These are phyloP conservation scores for Megaceryle torquata DNA, from an alignment of 2,113 vertebrate genomes.

Conservation along the genomic window DNA sequence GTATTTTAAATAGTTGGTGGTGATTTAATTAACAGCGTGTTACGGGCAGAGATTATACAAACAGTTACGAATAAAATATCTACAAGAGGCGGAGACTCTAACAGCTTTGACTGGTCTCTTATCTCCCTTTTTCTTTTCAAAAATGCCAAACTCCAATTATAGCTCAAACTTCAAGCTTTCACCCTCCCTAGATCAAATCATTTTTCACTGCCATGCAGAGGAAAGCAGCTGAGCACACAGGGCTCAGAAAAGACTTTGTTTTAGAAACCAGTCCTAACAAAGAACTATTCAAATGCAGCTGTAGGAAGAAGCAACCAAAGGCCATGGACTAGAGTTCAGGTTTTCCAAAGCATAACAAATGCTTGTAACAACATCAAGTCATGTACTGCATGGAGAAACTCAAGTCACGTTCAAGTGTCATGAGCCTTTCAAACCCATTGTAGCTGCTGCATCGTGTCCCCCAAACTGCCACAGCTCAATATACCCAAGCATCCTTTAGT, in stretches of 20 bases:
- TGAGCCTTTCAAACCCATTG: background rate
- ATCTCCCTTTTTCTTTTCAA: constrained; percentile 67
- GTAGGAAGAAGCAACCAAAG: background rate
- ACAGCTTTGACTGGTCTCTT: constrained; percentile 46
- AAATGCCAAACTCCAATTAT: constrained; percentile 69
- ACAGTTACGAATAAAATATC: constrained; percentile 53
- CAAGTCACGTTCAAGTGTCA: accelerated
- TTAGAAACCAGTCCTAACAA: constrained; percentile 29
- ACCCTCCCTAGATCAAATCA: constrained; percentile 51
- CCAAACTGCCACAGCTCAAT: background rate
- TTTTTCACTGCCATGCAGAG: constrained; percentile 18
- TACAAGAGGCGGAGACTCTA: constrained; percentile 45
- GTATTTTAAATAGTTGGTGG: constrained; percentile 13
- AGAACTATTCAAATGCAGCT: background rate
- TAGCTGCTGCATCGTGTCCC: background rate
- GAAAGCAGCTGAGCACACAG: background rate
- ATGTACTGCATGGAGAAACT: background rate
- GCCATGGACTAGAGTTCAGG: background rate
- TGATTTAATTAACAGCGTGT: constrained; percentile 52
- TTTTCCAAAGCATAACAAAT: background rate
- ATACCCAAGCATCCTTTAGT: background rate
- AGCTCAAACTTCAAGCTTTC: constrained; percentile 61
- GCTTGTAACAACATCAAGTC: background rate
- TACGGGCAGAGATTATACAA: constrained; percentile 46
- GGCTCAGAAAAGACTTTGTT: background rate